Conservation (phyloP, 2,888 invertebrate species). For the Leptinotarsa haldemani region DNA sequence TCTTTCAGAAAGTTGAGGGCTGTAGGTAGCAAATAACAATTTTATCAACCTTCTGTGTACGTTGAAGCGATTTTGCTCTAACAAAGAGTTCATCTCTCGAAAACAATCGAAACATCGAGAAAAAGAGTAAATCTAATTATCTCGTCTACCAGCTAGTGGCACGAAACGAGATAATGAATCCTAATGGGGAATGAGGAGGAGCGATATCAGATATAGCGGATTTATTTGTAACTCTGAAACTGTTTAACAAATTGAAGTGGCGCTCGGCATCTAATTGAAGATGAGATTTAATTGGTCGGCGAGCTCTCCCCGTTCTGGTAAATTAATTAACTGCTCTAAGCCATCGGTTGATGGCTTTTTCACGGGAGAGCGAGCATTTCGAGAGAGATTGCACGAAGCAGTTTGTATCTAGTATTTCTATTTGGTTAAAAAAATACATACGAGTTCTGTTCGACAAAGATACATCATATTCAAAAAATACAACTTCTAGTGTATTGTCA, state of each 20-base stretch:
- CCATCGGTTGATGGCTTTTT: conserved; percentile 7
- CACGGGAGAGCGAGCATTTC: not conserved
- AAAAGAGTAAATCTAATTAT: not conserved
- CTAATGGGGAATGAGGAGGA: not conserved
- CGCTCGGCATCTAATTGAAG: conserved; percentile 4
- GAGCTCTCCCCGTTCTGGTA: not conserved
- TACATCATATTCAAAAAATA: too few species aligned
- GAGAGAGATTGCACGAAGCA: not conserved
- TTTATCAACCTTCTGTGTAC: too few species aligned
- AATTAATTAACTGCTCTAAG: conserved; percentile 6
- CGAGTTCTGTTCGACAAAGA: not conserved
- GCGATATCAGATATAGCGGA: not conserved
- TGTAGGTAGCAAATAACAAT: too few species aligned
- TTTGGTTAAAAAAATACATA: not conserved
- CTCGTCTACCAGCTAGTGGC: not conserved
- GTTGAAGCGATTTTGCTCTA: too few species aligned
- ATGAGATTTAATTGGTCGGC: conserved; percentile 14
- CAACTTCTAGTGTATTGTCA: too few species aligned
- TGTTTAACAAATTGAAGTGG: conserved; percentile 9
- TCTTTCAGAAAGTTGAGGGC: too few species aligned
- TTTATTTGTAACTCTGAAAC: conserved; percentile 1
- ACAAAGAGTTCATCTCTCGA: not conserved
- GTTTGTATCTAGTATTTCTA: not conserved
- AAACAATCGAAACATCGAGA: not conserved
- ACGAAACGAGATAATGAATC: not conserved